Conservation (phyloP, 2,113 vertebrate species). For the Calyptommatus sinebrachiatus region DNA sequence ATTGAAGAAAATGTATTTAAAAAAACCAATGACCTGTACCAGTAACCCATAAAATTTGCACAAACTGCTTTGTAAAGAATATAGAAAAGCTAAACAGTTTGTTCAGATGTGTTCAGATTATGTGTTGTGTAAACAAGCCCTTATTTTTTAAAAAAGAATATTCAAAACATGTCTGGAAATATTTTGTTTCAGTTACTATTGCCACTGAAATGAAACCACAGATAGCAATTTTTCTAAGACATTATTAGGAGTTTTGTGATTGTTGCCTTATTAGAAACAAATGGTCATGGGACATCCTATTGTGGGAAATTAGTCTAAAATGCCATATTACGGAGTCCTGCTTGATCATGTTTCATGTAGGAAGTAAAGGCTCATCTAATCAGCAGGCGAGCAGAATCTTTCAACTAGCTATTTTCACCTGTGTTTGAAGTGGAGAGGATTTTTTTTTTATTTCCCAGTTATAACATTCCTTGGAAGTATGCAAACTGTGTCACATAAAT, state of each 20-base stretch:
- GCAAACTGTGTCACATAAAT: neutral
- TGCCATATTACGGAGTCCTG: neutral
- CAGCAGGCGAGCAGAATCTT: neutral
- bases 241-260: neutral
- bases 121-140: no score
- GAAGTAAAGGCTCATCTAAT: neutral
- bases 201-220: neutral
- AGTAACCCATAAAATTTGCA: no score
- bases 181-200: neutral
- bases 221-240: neutral
- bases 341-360: neutral
- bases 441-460: neutral
- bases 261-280: neutral
- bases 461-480: neutral
- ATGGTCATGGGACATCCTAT: neutral
- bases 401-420: neutral
- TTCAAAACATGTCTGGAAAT: neutral
- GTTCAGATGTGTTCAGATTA: no score
- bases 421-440: neutral
- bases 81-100: no score
- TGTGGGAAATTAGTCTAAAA: neutral
- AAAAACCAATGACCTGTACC: no score
- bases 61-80: no score
- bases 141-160: no score
- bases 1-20: no score